phyloP scores from a whole-genome alignment of 2,888 invertebrate genomes.

The Dorcus parallelipipedus region DNA sequence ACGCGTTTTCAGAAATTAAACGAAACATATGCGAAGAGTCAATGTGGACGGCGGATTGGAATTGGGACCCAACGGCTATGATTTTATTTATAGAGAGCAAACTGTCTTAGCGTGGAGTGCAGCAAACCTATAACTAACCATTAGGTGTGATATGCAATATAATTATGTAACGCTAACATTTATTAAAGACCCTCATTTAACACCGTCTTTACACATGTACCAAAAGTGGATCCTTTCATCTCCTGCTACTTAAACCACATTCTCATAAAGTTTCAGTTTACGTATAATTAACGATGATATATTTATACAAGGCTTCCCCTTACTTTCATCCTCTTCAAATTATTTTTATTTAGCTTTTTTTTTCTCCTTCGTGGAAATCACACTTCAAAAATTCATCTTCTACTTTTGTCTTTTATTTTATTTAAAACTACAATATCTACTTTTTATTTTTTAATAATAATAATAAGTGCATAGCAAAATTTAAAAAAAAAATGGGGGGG shows the following conservation, averaged over 20 bases:
- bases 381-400: too few relatives aligned
- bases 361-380: too few relatives aligned
- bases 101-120: conserved; percentile 39
- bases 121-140: conserved; percentile 40
- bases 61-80: conserved; percentile 26
- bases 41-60: background rate
- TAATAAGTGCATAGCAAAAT: too few relatives aligned
- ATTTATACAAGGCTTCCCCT: background rate
- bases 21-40: conserved; percentile 34
- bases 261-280: conserved; percentile 2
- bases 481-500: too few relatives aligned
- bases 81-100: conserved; percentile 41
- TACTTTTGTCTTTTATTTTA: too few relatives aligned
- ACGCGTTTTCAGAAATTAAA: conserved; percentile 37
- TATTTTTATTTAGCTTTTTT: too few relatives aligned
- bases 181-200: conserved; percentile 14
- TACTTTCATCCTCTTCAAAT: background rate
- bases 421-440: too few relatives aligned
- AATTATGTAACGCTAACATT: conserved; percentile 41
- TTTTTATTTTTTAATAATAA: too few relatives aligned
- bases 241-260: conserved; percentile 1
- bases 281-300: background rate
- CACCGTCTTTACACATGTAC: conserved; percentile 1
- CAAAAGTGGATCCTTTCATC: background rate
- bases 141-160: conserved; percentile 32